Evolutionary conservation across 2,888 invertebrate species (phyloP).

Genomic region (Polydrusus pterygomalis): DNA sequence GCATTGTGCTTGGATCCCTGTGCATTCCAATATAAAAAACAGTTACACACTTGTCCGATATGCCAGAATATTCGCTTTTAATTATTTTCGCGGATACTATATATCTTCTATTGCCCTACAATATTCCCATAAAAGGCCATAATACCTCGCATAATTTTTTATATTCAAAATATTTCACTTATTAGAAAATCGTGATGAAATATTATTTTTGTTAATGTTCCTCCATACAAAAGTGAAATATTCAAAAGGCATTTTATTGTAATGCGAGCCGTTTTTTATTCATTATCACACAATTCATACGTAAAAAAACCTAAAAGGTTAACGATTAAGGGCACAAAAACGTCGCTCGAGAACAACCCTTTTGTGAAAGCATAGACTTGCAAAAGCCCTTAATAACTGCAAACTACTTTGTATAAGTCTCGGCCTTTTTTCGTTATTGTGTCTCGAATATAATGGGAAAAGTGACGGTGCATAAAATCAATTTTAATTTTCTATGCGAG

Average conservation of each 20-base stretch:
- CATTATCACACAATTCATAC: neutral
- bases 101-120: no score
- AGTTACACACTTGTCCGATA: no score
- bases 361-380: constrained; percentile 31
- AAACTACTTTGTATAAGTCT: constrained; percentile 43
- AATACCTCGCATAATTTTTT: no score
- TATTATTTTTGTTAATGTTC: no score
- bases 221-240: no score
- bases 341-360: neutral
- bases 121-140: no score
- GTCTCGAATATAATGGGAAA: constrained; percentile 39
- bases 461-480: constrained; percentile 46
- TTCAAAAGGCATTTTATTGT: no score
- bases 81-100: no score
- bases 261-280: neutral
- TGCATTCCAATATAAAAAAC: no score
- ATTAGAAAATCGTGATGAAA: neutral
- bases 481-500: constrained; percentile 22
- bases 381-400: constrained; percentile 51
- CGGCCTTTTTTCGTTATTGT: constrained; percentile 46
- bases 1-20: no score
- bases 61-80: no score
- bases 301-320: constrained; percentile 34
- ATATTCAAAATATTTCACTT: no score
- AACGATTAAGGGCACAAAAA: constrained; percentile 36